These are phyloP conservation scores for Caenorhabditis remanei DNA, from an alignment of 1,140 invertebrate species.

Conservation along the genomic window DNA sequence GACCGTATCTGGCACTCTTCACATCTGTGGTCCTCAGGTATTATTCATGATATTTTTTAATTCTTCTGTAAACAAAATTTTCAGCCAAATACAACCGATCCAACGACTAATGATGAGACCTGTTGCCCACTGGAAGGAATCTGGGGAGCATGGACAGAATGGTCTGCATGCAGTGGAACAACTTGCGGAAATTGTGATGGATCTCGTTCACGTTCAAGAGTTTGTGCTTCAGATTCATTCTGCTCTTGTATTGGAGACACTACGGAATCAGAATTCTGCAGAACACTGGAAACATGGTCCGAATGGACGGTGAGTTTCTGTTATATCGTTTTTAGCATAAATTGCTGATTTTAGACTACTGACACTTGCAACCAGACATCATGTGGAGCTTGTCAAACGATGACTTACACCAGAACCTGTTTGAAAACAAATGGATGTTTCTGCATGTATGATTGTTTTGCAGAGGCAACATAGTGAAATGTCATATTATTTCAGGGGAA, in stretches of 20 bases:
- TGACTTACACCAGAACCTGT: constrained; percentile 47
- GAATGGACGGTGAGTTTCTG: constrained; percentile 48
- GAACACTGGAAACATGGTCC: constrained; percentile 29
- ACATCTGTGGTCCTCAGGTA: constrained; percentile 57
- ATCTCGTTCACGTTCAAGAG: background rate
- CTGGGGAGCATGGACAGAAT: constrained; percentile 54
- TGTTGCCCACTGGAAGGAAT: constrained; percentile 45
- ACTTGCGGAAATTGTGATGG: constrained; percentile 52
- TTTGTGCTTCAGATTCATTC: background rate
- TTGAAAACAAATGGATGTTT: constrained; percentile 17
- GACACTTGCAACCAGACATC: constrained; percentile 18
- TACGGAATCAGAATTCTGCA: constrained; percentile 21
- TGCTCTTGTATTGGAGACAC: constrained; percentile 42
- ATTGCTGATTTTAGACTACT: constrained; percentile 2
- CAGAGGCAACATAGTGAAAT: background rate
- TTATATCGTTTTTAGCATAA: no score
- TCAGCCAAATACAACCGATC: constrained; percentile 25
- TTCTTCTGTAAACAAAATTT: background rate
- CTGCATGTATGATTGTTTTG: constrained; percentile 27
- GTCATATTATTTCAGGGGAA: constrained; percentile 26
- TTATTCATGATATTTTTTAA: no score
- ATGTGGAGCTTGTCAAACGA: constrained; percentile 40
- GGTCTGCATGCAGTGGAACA: constrained; percentile 53
- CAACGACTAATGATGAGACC: background rate
- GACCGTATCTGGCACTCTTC: background rate